Conservation (phyloP, 1,140 invertebrate species). For the Drosophila mojavensis region DNA sequence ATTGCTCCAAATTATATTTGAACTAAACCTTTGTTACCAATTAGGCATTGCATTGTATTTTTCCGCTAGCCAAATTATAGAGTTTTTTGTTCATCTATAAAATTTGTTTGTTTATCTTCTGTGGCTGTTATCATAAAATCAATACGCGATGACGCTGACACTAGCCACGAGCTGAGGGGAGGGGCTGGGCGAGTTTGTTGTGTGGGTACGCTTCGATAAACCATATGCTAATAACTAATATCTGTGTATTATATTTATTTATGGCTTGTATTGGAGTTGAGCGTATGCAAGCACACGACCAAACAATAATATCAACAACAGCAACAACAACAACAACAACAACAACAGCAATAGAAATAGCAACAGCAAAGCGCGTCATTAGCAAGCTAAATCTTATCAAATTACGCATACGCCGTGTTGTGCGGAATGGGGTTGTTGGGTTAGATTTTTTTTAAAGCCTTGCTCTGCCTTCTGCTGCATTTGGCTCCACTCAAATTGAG, state of each 20-base stretch:
- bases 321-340: slow-evolving; percentile 28
- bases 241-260: slow-evolving; percentile 79
- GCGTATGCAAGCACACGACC: slow-evolving; percentile 64
- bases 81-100: slow-evolving; percentile 6
- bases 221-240: slow-evolving; percentile 81
- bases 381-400: slow-evolving; percentile 67
- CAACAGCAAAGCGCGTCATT: slow-evolving; percentile 52
- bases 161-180: slow-evolving; percentile 15
- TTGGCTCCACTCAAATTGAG: slow-evolving; percentile 45
- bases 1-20: slow-evolving; percentile 30
- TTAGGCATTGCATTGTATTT: slow-evolving; percentile 60
- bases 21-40: slow-evolving; percentile 70
- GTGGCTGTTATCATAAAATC: slow-evolving; percentile 67
- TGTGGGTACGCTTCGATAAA: slow-evolving; percentile 50
- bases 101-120: slow-evolving; percentile 40
- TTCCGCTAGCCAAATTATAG: slow-evolving; percentile 29
- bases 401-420: slow-evolving; percentile 73
- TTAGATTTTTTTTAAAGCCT: slow-evolving; percentile 15
- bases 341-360: too few species aligned
- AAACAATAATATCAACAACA: slow-evolving; percentile 25
- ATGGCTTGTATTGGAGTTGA: slow-evolving; percentile 66
- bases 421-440: background rate
- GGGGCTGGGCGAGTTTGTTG: background rate
- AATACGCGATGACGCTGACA: slow-evolving; percentile 72
- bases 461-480: background rate